Conservation (phyloP, 2,797 vertebrate species). For the Sebastes melanostomus region DNA sequence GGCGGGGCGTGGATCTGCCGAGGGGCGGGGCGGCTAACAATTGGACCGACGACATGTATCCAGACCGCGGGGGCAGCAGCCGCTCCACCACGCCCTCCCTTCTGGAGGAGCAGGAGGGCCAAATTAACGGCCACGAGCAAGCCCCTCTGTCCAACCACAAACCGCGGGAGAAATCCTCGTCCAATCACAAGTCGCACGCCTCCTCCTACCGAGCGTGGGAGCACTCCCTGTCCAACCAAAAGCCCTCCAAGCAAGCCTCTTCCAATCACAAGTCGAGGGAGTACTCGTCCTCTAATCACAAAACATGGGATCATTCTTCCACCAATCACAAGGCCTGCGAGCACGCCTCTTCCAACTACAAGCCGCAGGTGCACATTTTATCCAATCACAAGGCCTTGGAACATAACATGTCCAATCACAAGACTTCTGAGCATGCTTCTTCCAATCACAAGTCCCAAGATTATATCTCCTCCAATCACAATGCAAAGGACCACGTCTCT, state of each 20-base stretch:
- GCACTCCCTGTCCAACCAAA: conserved; percentile 80
- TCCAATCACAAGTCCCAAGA: conserved; percentile 83
- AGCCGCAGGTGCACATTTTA: conserved; percentile 88
- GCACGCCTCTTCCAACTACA: conserved; percentile 82
- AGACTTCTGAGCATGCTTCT: conserved; percentile 82
- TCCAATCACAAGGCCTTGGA: conserved; percentile 84
- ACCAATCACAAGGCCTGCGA: conserved; percentile 82
- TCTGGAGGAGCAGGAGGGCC: conserved; percentile 88
- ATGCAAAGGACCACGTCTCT: conserved; percentile 77
- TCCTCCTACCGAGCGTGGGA: conserved; percentile 86
- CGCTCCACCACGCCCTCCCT: conserved; percentile 80
- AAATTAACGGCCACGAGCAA: conserved; percentile 88
- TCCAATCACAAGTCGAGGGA: conserved; percentile 83
- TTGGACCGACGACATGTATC: conserved; percentile 89
- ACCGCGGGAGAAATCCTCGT: conserved; percentile 73
- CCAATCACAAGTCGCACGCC: conserved; percentile 83
- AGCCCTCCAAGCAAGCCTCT: conserved; percentile 79
- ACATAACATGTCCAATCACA: conserved; percentile 82
- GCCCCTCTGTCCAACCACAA: conserved; percentile 79
- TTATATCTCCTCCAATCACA: conserved; percentile 87
- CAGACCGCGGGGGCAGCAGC: conserved; percentile 82
- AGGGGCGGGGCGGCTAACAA: conserved; percentile 83
- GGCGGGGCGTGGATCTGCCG: conserved; percentile 78
- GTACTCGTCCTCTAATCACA: conserved; percentile 83
- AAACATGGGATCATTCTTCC: conserved; percentile 80